Evolutionary conservation across 2,113 vertebrate genomes (phyloP), one percentile per base, ranked within the genome.

Genomic region (Rhinolophus ferrumequinum): DNA sequence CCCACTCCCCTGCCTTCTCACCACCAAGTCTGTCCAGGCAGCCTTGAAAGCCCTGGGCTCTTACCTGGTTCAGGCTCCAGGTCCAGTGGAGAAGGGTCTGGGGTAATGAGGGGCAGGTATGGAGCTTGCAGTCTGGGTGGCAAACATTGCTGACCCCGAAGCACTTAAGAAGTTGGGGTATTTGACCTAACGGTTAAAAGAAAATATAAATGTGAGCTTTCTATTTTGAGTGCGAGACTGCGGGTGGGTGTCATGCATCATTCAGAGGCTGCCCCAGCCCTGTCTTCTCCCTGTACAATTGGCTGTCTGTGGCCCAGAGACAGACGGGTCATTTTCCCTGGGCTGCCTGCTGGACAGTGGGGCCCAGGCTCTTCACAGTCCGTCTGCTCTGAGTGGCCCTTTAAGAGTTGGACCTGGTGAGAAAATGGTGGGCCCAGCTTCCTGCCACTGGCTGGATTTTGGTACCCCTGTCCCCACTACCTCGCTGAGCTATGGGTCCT

Each of bases 381-480:
- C 8, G n/a, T 26, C 47, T 69, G 41, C 35, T 60, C 72, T 73
- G 44, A 60, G 22, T 0, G 5, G n/a, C 35, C 6, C 21, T 79
- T 6, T 2, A 44, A 15, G 58, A 82, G 10, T 50, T n/a, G 58
- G 41, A n/a, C 33, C 79, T 60, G 13, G 26, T 21, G 47, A 80
- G 28, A n/a, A 41, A 54, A 35, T 66, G 44, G 15, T 4, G 19
- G 35, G 50, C 30, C 47, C 47, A 28, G 66, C 13, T 21, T 56
- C 41, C 47, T 86, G 60, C 69, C 3, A 15, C 54, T 77, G 90
- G 28, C 58, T 67, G 19, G 6, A 6, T 26, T 81, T 35, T 35
- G 22, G 50, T 10, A 0, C 1, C 21, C 69, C 18, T 10, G 1
- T 44, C 14, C 47, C 22, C 11, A 21, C 15, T n/a, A 2, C 12